Conservation (phyloP, 2,113 vertebrate genomes). For the Cromileptes altivelis region DNA sequence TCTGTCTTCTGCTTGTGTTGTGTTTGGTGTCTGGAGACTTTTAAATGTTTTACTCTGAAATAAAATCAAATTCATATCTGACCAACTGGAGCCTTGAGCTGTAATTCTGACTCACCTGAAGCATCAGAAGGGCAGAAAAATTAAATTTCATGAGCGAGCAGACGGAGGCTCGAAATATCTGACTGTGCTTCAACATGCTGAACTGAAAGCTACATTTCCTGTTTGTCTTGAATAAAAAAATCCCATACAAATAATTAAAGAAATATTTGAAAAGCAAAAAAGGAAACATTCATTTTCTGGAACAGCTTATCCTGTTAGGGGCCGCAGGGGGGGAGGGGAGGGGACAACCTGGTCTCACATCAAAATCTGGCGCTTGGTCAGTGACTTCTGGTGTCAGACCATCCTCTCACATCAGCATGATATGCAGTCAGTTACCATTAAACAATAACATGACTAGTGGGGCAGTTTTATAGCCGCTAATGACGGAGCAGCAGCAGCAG, state of each 20-base stretch:
- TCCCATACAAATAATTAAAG: neutral
- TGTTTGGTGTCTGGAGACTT: constrained; percentile 12
- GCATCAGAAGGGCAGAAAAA: constrained; percentile 2
- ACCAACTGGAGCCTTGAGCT: neutral
- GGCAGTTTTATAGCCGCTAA: no score
- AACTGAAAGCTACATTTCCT: neutral
- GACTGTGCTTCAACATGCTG: constrained; percentile 8
- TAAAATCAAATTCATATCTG: neutral
- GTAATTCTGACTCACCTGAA: constrained; percentile 16
- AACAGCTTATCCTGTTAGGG: no score
- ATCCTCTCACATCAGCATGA: no score
- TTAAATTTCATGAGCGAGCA: constrained; percentile 17
- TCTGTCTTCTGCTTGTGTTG: neutral
- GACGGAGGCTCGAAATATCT: constrained; percentile 4
- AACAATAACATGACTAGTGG: no score
- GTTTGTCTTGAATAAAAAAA: constrained; percentile 22
- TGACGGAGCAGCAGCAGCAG: no score
- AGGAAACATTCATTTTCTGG: no score
- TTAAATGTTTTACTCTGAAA: constrained; percentile 20
- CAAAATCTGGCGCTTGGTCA: no score
- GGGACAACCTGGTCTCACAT: no score
- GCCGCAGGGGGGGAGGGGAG: no score
- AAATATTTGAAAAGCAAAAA: no score
- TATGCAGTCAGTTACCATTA: no score
- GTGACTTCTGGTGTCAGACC: no score